phyloP scores from a whole-genome alignment of 2,888 invertebrate species.

The Drosophila prostipennis region DNA sequence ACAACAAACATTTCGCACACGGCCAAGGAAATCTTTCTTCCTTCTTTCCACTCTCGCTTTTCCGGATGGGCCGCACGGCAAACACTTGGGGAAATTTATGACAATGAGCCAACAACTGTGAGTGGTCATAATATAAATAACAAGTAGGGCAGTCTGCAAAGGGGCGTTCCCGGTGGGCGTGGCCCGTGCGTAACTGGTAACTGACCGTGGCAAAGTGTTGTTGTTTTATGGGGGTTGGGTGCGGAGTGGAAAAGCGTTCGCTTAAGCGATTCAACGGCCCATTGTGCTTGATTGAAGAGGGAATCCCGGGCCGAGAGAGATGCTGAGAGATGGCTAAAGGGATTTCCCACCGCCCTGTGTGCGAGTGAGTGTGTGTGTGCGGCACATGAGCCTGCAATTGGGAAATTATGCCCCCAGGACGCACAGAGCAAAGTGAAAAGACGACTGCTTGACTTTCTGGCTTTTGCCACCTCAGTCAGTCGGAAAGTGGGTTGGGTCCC shows the following conservation, averaged over 20 bases:
- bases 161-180: slow-evolving; percentile 52
- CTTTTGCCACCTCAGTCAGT: slow-evolving; percentile 45
- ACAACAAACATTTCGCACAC: slow-evolving; percentile 40
- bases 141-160: slow-evolving; percentile 65
- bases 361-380: slow-evolving; percentile 20
- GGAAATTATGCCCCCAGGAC: slow-evolving; percentile 80
- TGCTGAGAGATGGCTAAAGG: slow-evolving; percentile 40
- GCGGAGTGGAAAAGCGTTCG: slow-evolving; percentile 20
- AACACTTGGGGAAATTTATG: slow-evolving; percentile 77
- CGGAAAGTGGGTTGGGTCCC: slow-evolving; percentile 7
- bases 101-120: slow-evolving; percentile 76
- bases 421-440: slow-evolving; percentile 49
- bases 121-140: slow-evolving; percentile 79
- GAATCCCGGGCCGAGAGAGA: slow-evolving; percentile 31
- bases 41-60: slow-evolving; percentile 21
- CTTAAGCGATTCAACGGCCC: slow-evolving; percentile 49
- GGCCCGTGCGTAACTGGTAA: slow-evolving; percentile 51
- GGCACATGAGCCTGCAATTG: slow-evolving; percentile 79
- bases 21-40: slow-evolving; percentile 52
- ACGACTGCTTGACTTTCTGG: slow-evolving; percentile 58
- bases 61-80: slow-evolving; percentile 50
- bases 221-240: slow-evolving; percentile 53
- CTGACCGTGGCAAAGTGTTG: slow-evolving; percentile 74
- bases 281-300: slow-evolving; percentile 65
- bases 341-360: slow-evolving; percentile 23